Evolutionary conservation across 2,797 vertebrate genomes (phyloP).

Genomic region (Graptemys geographica): DNA sequence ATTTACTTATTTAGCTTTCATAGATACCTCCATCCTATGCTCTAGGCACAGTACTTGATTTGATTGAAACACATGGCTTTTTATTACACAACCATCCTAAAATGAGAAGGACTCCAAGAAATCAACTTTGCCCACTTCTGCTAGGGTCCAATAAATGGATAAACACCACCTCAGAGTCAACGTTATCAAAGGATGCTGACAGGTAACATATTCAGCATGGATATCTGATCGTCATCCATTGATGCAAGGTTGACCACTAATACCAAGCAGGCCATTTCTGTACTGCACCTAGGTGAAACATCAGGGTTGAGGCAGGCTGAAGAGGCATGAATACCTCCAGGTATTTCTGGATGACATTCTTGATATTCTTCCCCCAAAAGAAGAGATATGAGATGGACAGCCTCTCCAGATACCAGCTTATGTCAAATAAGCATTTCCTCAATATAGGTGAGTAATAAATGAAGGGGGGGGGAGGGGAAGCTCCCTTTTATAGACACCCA

Average conservation of each 20-base stretch:
- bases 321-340: fast-evolving
- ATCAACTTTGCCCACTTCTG: not conserved
- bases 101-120: not conserved
- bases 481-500: too few species aligned
- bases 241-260: not conserved
- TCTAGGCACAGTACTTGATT: not conserved
- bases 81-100: not conserved
- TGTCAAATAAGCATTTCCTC: not conserved
- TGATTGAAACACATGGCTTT: not conserved
- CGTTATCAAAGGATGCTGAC: not conserved
- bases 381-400: not conserved
- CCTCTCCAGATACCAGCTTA: not conserved
- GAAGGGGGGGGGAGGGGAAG: too few species aligned
- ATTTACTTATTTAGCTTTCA: not conserved
- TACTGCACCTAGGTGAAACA: fast-evolving
- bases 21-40: not conserved
- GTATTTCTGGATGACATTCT: not conserved
- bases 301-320: not conserved
- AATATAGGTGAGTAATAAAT: not conserved
- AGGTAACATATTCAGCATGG: not conserved
- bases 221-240: not conserved
- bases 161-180: not conserved
- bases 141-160: fast-evolving
- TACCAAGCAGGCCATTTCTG: fast-evolving
- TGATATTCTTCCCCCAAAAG: fast-evolving